Conservation (phyloP, 2,797 vertebrate species). For the Spinibarbus caldwelli region DNA sequence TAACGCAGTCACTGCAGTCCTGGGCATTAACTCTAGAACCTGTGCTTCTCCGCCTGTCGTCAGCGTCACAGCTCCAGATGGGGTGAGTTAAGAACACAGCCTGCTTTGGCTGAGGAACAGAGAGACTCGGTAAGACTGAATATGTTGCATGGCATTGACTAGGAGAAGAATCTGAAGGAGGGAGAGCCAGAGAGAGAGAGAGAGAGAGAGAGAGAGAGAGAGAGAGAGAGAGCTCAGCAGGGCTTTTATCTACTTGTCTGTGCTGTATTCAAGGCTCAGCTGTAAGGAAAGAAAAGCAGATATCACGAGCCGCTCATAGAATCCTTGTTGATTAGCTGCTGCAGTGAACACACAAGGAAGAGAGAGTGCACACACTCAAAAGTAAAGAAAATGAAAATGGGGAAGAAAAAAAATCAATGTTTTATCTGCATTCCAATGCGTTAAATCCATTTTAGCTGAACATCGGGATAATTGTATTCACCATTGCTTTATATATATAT, state of each 20-base stretch:
- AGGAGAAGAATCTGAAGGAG: conserved; percentile 25
- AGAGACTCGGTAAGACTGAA: conserved; percentile 23
- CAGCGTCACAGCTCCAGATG: conserved; percentile 28
- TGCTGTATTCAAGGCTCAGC: conserved; percentile 40
- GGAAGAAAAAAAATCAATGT: conserved; percentile 49
- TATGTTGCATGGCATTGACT: conserved; percentile 19
- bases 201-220: too few relatives aligned
- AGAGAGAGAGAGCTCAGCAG: not conserved
- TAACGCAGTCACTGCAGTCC: conserved; percentile 27
- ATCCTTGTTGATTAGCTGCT: conserved; percentile 30
- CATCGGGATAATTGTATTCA: conserved; percentile 60
- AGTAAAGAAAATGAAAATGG: too few relatives aligned
- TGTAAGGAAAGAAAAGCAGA: conserved; percentile 31
- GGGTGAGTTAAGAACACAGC: conserved; percentile 34
- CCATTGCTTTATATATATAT: conserved; percentile 28
- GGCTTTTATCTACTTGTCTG: conserved; percentile 40
- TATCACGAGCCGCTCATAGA: conserved; percentile 1
- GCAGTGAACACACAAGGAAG: too few relatives aligned
- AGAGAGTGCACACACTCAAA: too few relatives aligned
- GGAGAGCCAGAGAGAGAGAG: not conserved
- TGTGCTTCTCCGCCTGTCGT: conserved; percentile 4
- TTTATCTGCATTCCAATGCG: conserved; percentile 60
- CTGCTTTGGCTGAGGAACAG: conserved; percentile 34
- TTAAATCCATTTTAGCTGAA: conserved; percentile 64
- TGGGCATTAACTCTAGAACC: conserved; percentile 1